phyloP scores from a whole-genome alignment of 2,113 vertebrate genomes.

The Oriolus oriolus region DNA sequence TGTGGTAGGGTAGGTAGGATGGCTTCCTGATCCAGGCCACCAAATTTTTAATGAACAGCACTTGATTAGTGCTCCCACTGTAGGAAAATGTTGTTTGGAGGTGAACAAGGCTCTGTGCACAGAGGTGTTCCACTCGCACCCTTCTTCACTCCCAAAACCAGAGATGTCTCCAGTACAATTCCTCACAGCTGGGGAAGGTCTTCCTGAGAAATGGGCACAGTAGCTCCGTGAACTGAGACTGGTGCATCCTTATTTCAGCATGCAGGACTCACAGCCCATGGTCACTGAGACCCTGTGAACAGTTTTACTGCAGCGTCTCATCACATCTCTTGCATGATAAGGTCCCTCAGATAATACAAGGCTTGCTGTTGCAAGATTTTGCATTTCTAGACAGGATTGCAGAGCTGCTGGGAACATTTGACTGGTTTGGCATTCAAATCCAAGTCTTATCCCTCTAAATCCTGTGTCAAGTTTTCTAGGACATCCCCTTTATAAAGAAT shows the following conservation, averaged over 20 bases:
- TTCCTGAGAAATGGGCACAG: neutral
- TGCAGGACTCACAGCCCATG: neutral
- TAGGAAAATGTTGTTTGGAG: neutral
- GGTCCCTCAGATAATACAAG: neutral
- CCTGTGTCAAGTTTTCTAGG: neutral
- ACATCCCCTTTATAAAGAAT: neutral
- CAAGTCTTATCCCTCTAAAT: neutral
- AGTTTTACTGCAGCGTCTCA: neutral
- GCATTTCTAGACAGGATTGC: neutral
- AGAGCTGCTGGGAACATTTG: neutral
- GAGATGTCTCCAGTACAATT: neutral
- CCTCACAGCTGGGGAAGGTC: neutral
- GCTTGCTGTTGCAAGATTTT: neutral
- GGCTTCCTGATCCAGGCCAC: neutral
- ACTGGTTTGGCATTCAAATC: neutral
- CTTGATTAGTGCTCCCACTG: neutral
- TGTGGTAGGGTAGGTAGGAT: neutral
- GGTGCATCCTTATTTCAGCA: neutral
- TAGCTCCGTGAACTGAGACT: neutral
- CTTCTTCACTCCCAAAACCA: neutral
- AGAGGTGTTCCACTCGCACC: neutral
- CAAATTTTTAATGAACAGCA: neutral
- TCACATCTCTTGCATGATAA: neutral
- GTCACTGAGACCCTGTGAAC: neutral
- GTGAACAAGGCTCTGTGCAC: neutral